Evolutionary conservation across 2,888 invertebrate genomes (phyloP), one percentile per base, ranked within the genome.

Genomic region (Galeruca laticollis): DNA sequence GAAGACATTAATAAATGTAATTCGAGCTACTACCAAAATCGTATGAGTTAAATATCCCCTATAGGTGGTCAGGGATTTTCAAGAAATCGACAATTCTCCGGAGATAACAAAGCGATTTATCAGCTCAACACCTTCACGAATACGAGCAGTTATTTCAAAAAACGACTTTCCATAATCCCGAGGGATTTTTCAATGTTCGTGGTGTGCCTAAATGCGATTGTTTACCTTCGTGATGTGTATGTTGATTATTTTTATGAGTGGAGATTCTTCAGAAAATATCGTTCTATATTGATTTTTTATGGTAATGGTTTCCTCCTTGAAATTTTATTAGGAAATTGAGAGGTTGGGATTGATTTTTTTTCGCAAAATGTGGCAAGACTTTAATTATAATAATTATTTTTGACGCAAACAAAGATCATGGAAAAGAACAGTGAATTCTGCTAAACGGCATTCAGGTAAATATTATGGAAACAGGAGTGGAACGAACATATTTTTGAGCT

Each of bases 141-240:
- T 68, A 59, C 59, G 68, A 68, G 62, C 63, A 63, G 61, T 68
- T 68, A 62, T 68, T 68, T 51, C 59, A 51, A 37, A 18, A 59
- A 68, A 68, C 57, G 68, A 57, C 62, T 63, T 43, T 63, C 68
- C 56, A 56, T 62, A 59, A 51, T 49, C 68, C 62, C 51, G 11
- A 20, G 56, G 68, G 62, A 56, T 47, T 68, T 57, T 63, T 20
- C 61, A 40, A 56, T 31, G 68, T 51, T 68, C 62, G 68, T 68
- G 62, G 68, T 51, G 57, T 68, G 68, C 68, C 62, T 62, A 63
- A 68, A 68, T 68, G 68, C 62, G 68, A 68, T 68, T 68, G 68
- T 63, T 68, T 63, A 63, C 63, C 56, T 68, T 33, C 68, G 57
- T 68, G 57, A 63, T 62, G 62, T 62, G 63, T 63, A 63, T 63